Base-by-base conservation (phyloP, 2,888 invertebrate genomes). In the Rotaria magnacalcarata region DNA sequence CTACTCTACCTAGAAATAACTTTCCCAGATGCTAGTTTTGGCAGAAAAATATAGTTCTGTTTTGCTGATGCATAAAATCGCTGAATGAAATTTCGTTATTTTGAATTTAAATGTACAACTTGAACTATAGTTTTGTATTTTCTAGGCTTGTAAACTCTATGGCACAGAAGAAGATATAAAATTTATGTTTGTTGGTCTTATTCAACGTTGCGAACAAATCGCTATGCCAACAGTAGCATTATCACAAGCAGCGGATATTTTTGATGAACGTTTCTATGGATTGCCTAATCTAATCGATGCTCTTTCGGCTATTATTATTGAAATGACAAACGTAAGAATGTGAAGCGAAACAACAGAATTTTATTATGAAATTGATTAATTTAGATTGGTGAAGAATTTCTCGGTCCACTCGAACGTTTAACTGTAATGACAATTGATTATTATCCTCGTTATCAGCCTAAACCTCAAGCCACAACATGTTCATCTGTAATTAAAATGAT, bases 131-230 rank as follows among this genome's bases (percentile, higher is more conserved):
- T 27, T 27, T 21, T 27, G 16, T 67, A 19, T 16, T 34, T 41
- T 89, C 19, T 88, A 91, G 91, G 90, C 91, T 11, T 91, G 91
- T 85, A 89, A 89, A 84, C 88, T 89, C n/a, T 91, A 90, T 87
- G 87, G 90, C 75, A 88, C 89, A 43, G 88, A 88, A 75, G 88
- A 88, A 50, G 90, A 91, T 88, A 90, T 91, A 10, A 89, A 90
- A 87, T 89, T 89, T 87, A 91, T 91, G 91, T 90, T 91, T 85
- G 89, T 88, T 87, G 90, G 90, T 87, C 90, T 91, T 89, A 89
- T 91, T 85, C 90, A 89, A 84, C 89, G 90, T 85, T 90, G 90
- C 88, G 90, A 91, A 88, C 90, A 91, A 86, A 89, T 90, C 34
- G 67, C 67, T 19, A 67, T 67, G 47, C 47, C 80, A 80, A 80